Percentiles rank a stretch among this genome's conserved stretches.
Conservation (phyloP, 1,140 invertebrate species). For the Euglossa dilemma region DNA sequence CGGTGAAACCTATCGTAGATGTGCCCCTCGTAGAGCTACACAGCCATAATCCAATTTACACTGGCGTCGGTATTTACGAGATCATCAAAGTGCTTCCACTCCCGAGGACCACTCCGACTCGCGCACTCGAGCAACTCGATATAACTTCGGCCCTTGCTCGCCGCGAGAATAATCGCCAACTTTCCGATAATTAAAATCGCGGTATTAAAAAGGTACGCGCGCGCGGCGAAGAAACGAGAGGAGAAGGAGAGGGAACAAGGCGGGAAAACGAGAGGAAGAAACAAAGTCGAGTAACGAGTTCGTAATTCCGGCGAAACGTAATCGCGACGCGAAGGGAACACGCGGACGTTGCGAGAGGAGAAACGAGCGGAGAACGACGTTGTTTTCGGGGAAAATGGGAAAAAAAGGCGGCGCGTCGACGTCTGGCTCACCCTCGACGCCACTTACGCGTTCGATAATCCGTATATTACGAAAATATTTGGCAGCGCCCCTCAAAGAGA, state of each 20-base stretch:
- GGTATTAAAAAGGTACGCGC: too few species aligned
- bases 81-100: not conserved
- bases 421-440: not conserved
- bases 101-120: not conserved
- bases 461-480: constrained; percentile 63
- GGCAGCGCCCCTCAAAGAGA: constrained; percentile 48
- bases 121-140: not conserved
- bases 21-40: not conserved
- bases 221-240: too few species aligned
- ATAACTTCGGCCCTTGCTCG: not conserved
- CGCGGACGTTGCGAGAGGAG: not conserved
- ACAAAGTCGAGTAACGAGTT: not conserved
- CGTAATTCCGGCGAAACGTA: not conserved
- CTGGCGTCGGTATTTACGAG: constrained; percentile 4
- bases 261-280: too few species aligned
- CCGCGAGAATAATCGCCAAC: not conserved
- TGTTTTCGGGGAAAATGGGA: not conserved
- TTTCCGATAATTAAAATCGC: not conserved
- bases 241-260: too few species aligned
- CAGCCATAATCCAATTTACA: constrained; percentile 11
- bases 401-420: not conserved
- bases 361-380: not conserved
- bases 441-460: constrained; percentile 57
- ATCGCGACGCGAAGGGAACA: not conserved
- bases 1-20: not conserved